phyloP scores from a whole-genome alignment of 2,797 vertebrate genomes.

The Rousettus madagascariensis region DNA sequence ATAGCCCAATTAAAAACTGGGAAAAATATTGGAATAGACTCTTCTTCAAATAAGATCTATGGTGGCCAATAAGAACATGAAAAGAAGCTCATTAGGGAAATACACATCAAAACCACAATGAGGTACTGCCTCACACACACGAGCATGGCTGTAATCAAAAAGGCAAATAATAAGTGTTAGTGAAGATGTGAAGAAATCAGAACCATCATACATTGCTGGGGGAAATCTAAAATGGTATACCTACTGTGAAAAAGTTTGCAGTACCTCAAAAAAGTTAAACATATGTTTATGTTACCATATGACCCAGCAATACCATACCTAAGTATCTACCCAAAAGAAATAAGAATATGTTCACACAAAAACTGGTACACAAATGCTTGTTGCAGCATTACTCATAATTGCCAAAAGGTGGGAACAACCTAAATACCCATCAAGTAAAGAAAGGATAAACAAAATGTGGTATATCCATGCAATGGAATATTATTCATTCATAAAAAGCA shows the following conservation, averaged over 20 bases:
- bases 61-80: background rate
- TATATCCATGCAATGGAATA: background rate
- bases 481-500: background rate
- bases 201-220: background rate
- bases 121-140: background rate
- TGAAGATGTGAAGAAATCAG: background rate
- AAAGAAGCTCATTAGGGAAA: constrained; percentile 22
- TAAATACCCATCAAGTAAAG: background rate
- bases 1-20: background rate
- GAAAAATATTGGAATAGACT: background rate
- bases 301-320: background rate
- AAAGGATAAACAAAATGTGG: background rate
- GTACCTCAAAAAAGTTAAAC: background rate
- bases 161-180: background rate
- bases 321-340: background rate
- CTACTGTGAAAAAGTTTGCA: background rate
- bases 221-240: background rate
- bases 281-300: background rate
- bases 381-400: background rate
- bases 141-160: background rate
- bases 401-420: background rate
- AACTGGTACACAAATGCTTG: background rate
- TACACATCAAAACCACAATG: background rate
- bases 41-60: background rate
- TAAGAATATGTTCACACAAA: constrained; percentile 23